Conservation (phyloP, 2,797 vertebrate genomes). For the Cyclura pinguis region DNA sequence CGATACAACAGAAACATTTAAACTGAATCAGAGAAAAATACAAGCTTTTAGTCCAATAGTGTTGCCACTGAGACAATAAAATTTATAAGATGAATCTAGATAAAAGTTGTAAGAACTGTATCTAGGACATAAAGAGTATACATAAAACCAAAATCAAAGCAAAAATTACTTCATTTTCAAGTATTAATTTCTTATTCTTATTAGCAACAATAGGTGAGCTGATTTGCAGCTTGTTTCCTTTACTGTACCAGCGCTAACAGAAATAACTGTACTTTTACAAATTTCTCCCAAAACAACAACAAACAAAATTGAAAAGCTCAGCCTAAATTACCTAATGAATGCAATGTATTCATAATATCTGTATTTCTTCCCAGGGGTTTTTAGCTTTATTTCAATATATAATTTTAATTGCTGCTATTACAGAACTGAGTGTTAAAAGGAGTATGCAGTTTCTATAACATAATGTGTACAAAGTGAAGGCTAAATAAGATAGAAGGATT, state of each 20-base stretch:
- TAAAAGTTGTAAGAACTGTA: background rate
- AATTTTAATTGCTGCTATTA: background rate
- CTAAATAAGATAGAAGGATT: background rate
- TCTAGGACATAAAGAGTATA: background rate
- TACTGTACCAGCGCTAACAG: background rate
- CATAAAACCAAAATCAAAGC: background rate
- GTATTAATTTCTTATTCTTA: background rate
- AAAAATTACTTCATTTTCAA: background rate
- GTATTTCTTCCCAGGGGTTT: background rate
- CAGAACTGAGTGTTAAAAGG: background rate
- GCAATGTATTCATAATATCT: background rate
- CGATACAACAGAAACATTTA: constrained; percentile 12
- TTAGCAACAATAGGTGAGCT: background rate
- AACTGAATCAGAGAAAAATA: background rate
- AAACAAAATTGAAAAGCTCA: background rate
- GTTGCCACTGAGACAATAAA: constrained; percentile 1
- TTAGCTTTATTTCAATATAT: background rate
- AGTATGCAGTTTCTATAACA: background rate
- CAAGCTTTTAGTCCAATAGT: constrained; percentile 13
- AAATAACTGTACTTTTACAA: background rate
- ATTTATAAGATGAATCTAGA: background rate
- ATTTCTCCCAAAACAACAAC: background rate
- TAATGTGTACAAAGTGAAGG: background rate
- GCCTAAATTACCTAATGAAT: background rate
- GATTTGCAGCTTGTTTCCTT: background rate